Conservation (phyloP, 2,888 invertebrate genomes). For the Nephrotoma appendiculata region DNA sequence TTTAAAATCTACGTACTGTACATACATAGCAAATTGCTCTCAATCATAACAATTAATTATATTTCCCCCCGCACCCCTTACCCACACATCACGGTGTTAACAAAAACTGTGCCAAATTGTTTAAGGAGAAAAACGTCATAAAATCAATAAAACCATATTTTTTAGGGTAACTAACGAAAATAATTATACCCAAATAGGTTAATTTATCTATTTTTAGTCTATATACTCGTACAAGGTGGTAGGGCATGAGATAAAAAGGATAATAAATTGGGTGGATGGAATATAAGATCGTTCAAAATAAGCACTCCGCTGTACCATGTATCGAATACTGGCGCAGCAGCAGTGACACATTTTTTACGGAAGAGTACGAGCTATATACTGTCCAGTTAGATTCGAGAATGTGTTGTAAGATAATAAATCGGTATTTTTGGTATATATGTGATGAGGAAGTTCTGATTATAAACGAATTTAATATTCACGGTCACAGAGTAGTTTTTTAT, state of each 20-base stretch:
- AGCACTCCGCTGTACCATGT: neutral
- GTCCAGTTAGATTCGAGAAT: neutral
- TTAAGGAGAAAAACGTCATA: neutral
- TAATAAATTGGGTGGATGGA: neutral
- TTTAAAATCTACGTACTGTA: neutral
- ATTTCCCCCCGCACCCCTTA: neutral
- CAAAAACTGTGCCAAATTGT: neutral
- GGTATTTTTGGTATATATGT: neutral
- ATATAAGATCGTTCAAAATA: neutral
- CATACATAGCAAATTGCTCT: neutral
- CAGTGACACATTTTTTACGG: neutral
- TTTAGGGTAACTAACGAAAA: neutral
- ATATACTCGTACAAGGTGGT: neutral
- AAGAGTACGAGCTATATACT: too few species aligned
- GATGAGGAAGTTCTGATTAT: neutral
- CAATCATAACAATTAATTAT: neutral
- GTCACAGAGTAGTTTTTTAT: neutral
- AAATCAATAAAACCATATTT: neutral
- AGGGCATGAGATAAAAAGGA: neutral
- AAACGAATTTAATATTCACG: neutral
- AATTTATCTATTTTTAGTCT: neutral
- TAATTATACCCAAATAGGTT: neutral
- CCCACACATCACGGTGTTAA: neutral
- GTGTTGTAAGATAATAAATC: neutral
- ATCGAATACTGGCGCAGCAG: neutral